A percentile compares a stretch with the other conserved stretches of the same genome.
These are phyloP conservation scores for Drosophila macrospina DNA, from an alignment of 2,888 invertebrate genomes.

Conservation along the genomic window DNA sequence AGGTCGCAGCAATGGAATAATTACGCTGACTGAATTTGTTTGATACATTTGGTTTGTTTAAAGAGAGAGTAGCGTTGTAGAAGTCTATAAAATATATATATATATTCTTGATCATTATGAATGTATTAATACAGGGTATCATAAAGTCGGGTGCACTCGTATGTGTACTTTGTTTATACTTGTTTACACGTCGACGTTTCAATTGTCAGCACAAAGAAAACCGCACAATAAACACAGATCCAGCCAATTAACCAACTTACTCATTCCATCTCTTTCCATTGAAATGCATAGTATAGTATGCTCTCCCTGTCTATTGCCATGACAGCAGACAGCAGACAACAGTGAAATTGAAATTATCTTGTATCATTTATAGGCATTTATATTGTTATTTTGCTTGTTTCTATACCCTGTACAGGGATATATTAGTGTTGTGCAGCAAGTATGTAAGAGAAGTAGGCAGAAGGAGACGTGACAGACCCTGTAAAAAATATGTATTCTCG, in stretches of 20 bases:
- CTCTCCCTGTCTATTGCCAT: conserved; percentile 16
- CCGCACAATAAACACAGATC: conserved; percentile 16
- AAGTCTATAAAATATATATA: too few species aligned
- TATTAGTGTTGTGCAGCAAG: too few species aligned
- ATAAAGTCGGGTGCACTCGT: background rate
- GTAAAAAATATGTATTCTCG: too few species aligned
- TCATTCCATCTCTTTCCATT: conserved; percentile 6
- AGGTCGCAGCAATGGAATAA: too few species aligned
- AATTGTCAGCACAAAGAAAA: conserved; percentile 7
- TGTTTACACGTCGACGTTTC: conserved; percentile 1
- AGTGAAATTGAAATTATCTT: conserved; percentile 12
- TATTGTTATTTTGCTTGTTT: background rate
- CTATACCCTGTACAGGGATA: too few species aligned
- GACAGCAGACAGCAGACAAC: conserved; percentile 25
- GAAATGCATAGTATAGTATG: conserved; percentile 13
- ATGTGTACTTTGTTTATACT: too few species aligned
- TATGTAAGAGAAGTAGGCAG: too few species aligned
- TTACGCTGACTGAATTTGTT: too few species aligned
- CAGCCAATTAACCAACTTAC: conserved; percentile 12
- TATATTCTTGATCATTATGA: too few species aligned
- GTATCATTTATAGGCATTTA: conserved; percentile 3
- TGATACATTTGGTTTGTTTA: too few species aligned
- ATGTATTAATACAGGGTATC: background rate
- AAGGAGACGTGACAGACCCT: too few species aligned
- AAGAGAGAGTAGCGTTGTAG: too few species aligned